Base-by-base conservation (phyloP, 2,888 invertebrate species). In the Aelia acuminata region DNA sequence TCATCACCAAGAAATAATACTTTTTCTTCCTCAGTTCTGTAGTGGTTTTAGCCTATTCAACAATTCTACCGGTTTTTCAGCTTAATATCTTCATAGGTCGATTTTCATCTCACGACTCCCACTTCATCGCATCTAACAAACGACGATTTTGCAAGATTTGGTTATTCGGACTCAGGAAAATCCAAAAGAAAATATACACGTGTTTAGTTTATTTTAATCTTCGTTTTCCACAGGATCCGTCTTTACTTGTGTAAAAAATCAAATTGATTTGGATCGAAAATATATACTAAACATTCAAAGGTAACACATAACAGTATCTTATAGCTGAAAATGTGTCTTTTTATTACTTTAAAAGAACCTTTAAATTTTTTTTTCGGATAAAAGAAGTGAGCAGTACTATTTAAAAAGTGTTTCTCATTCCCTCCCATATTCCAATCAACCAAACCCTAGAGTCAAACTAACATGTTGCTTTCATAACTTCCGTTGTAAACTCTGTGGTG, bases 131-230 rank as follows among this genome's bases (percentile, higher is more conserved):
- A n/a, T n/a, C n/a, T n/a, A n/a, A n/a, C n/a, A n/a, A n/a, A n/a
- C n/a, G n/a, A n/a, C n/a, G n/a, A n/a, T n/a, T n/a, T n/a, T n/a
- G n/a, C n/a, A n/a, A n/a, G n/a, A n/a, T n/a, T n/a, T n/a, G n/a
- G n/a, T n/a, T n/a, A n/a, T n/a, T n/a, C 89, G 15, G 89, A 89
- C 26, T 89, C 90, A 47, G 90, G 89, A 57, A 89, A 43, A n/a
- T 53, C 90, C 89, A 43, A 89, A 89, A 87, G 90, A 89, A 87
- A 90, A 80, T 80, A 80, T 70, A 18, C 39, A 84, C 49, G 47
- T 39, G 26, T 48, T 57, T n/a, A 43, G n/a, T 39, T 53, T 84
- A 22, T 88, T 87, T 87, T 47, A n/a, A 80, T 80, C 47, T 22
- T 31, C 53, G 47, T 87, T 63, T 43, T 88, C 39, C 53, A 85